These are phyloP conservation scores for Sarcophaga peregrina DNA, from an alignment of 1,140 invertebrate genomes.

Conservation along the genomic window DNA sequence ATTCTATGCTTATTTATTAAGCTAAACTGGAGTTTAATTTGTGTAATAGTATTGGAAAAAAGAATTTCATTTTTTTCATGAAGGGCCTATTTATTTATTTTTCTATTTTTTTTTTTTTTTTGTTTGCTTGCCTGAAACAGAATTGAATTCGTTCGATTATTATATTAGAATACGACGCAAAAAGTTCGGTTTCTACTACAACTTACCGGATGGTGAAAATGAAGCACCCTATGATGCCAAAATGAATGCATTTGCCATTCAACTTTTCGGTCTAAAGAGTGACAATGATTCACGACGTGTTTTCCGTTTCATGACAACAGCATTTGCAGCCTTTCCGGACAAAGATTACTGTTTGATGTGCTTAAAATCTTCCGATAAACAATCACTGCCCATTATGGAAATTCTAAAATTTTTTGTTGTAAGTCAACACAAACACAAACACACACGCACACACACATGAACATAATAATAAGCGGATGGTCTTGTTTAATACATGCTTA, in stretches of 20 bases:
- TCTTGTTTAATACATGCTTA: background rate
- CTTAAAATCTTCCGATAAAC: slow-evolving; percentile 8
- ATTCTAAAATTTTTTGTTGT: slow-evolving; percentile 56
- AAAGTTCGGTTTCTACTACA: slow-evolving; percentile 21
- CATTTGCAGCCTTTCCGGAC: slow-evolving; percentile 57
- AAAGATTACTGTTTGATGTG: slow-evolving; percentile 58
- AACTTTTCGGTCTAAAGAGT: slow-evolving; percentile 44
- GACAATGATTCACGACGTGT: slow-evolving; percentile 29
- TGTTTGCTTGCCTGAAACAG: background rate
- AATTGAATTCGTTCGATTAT: background rate
- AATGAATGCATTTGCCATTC: slow-evolving; percentile 55
- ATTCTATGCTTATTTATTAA: too few relatives aligned
- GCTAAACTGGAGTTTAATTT: too few relatives aligned
- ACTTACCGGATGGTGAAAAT: background rate
- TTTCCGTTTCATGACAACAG: slow-evolving; percentile 47
- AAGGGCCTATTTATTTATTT: too few relatives aligned
- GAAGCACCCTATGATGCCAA: background rate
- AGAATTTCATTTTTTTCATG: too few relatives aligned
- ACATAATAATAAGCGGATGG: background rate
- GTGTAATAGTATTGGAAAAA: too few relatives aligned
- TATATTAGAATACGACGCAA: slow-evolving; percentile 17
- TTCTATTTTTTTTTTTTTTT: too few relatives aligned
- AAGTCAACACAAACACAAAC: slow-evolving; percentile 6
- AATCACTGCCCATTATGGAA: slow-evolving; percentile 43
- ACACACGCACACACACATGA: background rate